phyloP scores from a whole-genome alignment of 1,140 invertebrate genomes.

The Thaumetopoea pityocampa region DNA sequence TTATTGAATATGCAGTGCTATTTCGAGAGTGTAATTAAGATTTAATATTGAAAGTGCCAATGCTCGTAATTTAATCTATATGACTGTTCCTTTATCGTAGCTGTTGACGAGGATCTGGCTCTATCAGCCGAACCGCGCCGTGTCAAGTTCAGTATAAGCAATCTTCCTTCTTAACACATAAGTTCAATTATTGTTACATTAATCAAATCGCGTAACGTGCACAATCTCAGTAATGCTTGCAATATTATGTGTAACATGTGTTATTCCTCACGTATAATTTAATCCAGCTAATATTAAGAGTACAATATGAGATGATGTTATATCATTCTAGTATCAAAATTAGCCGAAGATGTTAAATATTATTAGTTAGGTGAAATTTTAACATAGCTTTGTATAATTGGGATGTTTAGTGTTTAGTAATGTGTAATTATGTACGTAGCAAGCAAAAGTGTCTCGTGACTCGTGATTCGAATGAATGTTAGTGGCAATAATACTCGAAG shows the following conservation, averaged over 20 bases:
- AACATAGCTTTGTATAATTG: constrained; percentile 77
- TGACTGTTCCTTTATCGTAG: constrained; percentile 72
- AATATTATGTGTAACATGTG: constrained; percentile 71
- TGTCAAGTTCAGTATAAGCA: constrained; percentile 48
- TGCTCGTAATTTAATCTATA: constrained; percentile 76
- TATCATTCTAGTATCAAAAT: constrained; percentile 78
- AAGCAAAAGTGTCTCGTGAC: constrained; percentile 67
- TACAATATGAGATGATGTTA: constrained; percentile 77
- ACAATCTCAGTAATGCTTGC: constrained; percentile 77
- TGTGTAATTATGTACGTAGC: constrained; percentile 69
- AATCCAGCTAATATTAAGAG: constrained; percentile 76
- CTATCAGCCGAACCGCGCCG: constrained; percentile 20
- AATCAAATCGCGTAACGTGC: constrained; percentile 62
- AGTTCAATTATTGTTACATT: constrained; percentile 43
- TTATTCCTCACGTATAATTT: constrained; percentile 71
- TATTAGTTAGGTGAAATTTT: constrained; percentile 76
- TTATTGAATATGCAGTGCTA: constrained; percentile 76
- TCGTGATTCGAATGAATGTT: constrained; percentile 56
- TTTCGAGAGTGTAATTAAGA: constrained; percentile 75
- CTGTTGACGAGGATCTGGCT: constrained; percentile 34
- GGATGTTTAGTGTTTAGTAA: constrained; percentile 75
- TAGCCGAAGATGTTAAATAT: constrained; percentile 76
- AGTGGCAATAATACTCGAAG: constrained; percentile 75
- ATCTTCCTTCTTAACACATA: constrained; percentile 50
- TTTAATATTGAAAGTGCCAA: constrained; percentile 77